A percentile compares a stretch with the other conserved stretches of the same genome.
Evolutionary conservation across 2,888 invertebrate species (phyloP).

Genomic region (Chymomyza fuscimana): DNA sequence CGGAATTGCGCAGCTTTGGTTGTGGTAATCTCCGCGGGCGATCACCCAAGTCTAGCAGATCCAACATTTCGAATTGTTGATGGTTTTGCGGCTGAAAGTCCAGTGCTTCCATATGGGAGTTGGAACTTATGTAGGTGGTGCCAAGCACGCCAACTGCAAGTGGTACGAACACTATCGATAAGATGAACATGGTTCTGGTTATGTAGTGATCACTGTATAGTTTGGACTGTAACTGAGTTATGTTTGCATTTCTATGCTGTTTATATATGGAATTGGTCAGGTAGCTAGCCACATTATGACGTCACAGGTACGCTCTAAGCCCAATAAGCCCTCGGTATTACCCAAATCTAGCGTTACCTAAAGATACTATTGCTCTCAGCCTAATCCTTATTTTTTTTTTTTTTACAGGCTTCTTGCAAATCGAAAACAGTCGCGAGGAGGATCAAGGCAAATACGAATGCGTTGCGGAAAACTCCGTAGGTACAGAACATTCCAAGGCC

Average conservation of each 20-base stretch:
- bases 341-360: background rate
- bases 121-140: constrained; percentile 36
- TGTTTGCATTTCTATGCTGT: rapidly evolving
- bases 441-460: constrained; percentile 98
- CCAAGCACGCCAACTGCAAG: background rate
- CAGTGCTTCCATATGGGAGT: constrained; percentile 26
- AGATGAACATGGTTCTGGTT: constrained; percentile 18
- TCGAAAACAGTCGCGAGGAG: constrained; percentile 92
- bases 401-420: constrained; percentile 84
- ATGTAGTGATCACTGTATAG: background rate
- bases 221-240: constrained; percentile 35
- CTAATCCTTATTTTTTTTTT: background rate
- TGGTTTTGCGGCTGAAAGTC: constrained; percentile 23
- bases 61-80: constrained; percentile 84
- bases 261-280: constrained; percentile 55
- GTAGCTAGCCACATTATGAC: background rate
- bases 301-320: constrained; percentile 12
- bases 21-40: constrained; percentile 83
- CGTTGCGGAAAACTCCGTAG: constrained; percentile 95
- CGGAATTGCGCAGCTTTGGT: constrained; percentile 79
- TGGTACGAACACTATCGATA: constrained; percentile 5
- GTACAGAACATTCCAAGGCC: constrained; percentile 94
- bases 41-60: constrained; percentile 91
- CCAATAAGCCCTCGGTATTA: background rate
- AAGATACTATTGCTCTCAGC: background rate